Base-by-base conservation (phyloP, 2,888 invertebrate genomes). In the Chalcis sispes region DNA sequence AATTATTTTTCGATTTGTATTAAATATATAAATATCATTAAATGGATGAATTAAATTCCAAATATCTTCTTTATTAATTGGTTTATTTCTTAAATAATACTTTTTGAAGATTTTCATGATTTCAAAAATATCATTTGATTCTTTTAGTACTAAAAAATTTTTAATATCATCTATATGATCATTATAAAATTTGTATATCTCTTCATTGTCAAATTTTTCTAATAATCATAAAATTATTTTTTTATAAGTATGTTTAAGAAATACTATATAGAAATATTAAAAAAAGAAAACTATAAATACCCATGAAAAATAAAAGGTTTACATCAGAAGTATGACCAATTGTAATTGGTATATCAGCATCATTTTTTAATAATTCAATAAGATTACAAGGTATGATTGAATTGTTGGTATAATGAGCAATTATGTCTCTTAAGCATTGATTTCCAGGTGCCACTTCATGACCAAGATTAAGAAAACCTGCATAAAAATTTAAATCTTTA, bases 21-120 rank as follows among this genome's bases (percentile, higher is more conserved):
- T 89, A 1, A 89, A 80, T 73, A 90, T 89, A 79, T 89, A 88
- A 0, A 89, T 89, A 80, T 93, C 92, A 2, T 15, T 42, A 13
- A 61, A 1, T 1, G 71, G 32, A n/a, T 48, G 5, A 8, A 75
- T 61, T 29, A 71, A 66, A 54, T 71, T 71, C 75, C 71, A 54
- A 0, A 54, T 13, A 8, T 15, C 66, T 0, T 66, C 61, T 20
- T 23, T 52, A 10, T 86, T 86, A 1, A 89, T 77, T 0, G 84
- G 79, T 5, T 89, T 83, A 0, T 89, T 89, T 70, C 89, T 88
- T 66, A 92, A 89, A 83, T 92, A 93, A 78, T 90, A 89, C 8
- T 86, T 81, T 82, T 87, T 89, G 0, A 91, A 80, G 77, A 82
- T 85, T n/a, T 79, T 76, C 79, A 89, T 88, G 3, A 89, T 66